phyloP scores from a whole-genome alignment of 2,113 vertebrate species.

The Dendropsophus ebraccatus region DNA sequence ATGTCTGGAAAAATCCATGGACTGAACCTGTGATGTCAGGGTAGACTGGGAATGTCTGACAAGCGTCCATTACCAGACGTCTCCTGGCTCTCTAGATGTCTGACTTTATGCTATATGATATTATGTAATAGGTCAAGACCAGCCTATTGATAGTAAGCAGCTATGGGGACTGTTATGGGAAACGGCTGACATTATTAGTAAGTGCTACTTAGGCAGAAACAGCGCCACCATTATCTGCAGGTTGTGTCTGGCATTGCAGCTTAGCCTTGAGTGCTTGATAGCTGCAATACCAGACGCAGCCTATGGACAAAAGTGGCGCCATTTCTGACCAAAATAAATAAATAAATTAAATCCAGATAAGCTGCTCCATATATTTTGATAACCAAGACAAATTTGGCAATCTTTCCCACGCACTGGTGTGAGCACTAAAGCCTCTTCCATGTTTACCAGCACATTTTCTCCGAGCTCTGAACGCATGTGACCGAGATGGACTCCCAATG shows the following conservation, averaged over 20 bases:
- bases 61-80: background rate
- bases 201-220: background rate
- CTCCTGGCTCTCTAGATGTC: background rate
- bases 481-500: too few species aligned
- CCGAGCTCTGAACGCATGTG: too few species aligned
- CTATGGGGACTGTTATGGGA: too few species aligned
- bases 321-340: too few species aligned
- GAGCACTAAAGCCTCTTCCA: too few species aligned
- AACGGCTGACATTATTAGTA: too few species aligned
- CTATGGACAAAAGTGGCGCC: too few species aligned
- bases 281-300: background rate
- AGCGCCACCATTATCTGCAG: background rate
- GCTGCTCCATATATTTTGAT: too few species aligned
- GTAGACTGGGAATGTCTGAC: background rate
- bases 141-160: background rate
- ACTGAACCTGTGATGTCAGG: background rate
- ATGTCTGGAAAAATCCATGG: conserved; percentile 24
- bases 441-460: too few species aligned
- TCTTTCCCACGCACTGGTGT: too few species aligned
- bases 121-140: background rate
- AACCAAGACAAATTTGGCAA: too few species aligned
- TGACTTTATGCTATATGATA: background rate
- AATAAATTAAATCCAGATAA: too few species aligned
- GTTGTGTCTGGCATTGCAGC: background rate
- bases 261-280: background rate